phyloP scores from a whole-genome alignment of 2,888 invertebrate species.

The Callosobruchus maculatus region DNA sequence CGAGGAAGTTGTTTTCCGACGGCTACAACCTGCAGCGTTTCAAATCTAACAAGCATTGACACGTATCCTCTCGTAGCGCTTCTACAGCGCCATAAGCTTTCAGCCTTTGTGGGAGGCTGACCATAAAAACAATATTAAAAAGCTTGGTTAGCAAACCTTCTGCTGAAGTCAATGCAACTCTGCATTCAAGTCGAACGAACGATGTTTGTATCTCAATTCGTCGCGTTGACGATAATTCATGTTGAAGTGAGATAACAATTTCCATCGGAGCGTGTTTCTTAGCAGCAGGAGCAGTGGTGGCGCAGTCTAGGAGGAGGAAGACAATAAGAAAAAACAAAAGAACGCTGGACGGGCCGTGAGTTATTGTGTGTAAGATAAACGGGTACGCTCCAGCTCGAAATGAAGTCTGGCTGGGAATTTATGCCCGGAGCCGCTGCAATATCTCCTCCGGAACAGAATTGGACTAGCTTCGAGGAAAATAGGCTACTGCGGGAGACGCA shows the following conservation, averaged over 20 bases:
- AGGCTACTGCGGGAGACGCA: slow-evolving; percentile 48
- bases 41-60: too few species aligned
- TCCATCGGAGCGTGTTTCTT: slow-evolving; percentile 49
- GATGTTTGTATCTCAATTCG: slow-evolving; percentile 43
- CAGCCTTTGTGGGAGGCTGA: too few species aligned
- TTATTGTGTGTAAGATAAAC: slow-evolving; percentile 70
- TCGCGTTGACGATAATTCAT: slow-evolving; percentile 48
- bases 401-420: slow-evolving; percentile 62
- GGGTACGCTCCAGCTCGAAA: slow-evolving; percentile 68
- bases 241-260: slow-evolving; percentile 49
- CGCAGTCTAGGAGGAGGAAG: slow-evolving; percentile 47
- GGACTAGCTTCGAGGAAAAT: slow-evolving; percentile 49
- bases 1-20: too few species aligned
- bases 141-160: too few species aligned
- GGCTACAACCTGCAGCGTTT: too few species aligned
- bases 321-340: slow-evolving; percentile 48
- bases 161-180: too few species aligned
- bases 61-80: too few species aligned
- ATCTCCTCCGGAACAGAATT: slow-evolving; percentile 50
- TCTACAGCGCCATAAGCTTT: too few species aligned
- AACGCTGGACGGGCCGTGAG: slow-evolving; percentile 52
- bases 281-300: slow-evolving; percentile 29
- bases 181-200: too few species aligned
- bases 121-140: too few species aligned
- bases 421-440: slow-evolving; percentile 49